phyloP scores from a whole-genome alignment of 2,113 vertebrate species.

The Apodemus sylvaticus region DNA sequence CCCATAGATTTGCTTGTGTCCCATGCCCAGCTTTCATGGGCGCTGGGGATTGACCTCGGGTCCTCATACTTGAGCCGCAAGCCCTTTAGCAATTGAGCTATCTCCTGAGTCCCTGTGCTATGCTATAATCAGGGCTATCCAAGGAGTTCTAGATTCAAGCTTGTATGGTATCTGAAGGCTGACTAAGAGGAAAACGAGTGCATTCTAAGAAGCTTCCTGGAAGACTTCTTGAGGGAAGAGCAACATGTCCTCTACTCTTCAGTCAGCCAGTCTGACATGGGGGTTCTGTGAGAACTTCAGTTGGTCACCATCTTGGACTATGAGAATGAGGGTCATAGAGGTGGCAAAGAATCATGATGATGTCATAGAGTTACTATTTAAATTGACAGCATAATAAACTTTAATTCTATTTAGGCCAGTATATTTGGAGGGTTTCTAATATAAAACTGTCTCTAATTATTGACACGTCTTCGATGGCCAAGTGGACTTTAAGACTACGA shows the following conservation, averaged over 20 bases:
- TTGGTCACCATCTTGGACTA: neutral
- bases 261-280: neutral
- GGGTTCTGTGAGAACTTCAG: neutral
- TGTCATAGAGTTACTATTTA: neutral
- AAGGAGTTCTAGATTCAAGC: neutral
- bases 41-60: neutral
- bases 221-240: neutral
- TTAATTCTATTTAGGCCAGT: neutral
- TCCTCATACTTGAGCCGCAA: neutral
- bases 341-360: neutral
- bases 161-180: neutral
- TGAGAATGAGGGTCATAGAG: neutral
- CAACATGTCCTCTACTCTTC: neutral
- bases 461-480: neutral
- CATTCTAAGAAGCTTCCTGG: neutral
- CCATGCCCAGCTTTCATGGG: neutral
- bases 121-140: neutral
- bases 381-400: neutral
- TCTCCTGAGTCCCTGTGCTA: neutral
- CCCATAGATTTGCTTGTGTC: neutral
- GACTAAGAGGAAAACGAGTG: neutral
- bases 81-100: neutral
- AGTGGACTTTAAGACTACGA: neutral
- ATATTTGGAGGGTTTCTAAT: neutral
- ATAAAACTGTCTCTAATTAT: constrained; percentile 4